Conservation (phyloP, 2,888 invertebrate genomes). For the Pheosia gnoma region DNA sequence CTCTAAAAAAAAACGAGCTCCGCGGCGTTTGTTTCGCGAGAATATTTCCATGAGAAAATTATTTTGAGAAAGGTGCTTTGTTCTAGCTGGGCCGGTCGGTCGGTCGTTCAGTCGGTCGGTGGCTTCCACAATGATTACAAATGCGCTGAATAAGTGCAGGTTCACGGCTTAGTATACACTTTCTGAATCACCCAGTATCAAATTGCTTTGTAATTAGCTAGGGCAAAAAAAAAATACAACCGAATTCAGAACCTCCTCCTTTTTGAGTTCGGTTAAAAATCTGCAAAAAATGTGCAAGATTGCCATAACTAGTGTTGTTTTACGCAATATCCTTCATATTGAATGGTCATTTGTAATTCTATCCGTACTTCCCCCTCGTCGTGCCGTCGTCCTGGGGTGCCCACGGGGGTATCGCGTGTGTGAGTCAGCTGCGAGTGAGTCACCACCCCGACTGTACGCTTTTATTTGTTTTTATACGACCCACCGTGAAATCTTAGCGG, state of each 20-base stretch:
- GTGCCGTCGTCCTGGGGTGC: slow-evolving; percentile 33
- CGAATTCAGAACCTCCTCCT: no score
- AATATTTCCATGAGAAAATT: slow-evolving; percentile 21
- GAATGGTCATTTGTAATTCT: slow-evolving; percentile 45
- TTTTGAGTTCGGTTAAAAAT: no score
- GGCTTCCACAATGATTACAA: no score
- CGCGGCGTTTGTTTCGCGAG: slow-evolving; percentile 23
- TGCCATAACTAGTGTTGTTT: background rate
- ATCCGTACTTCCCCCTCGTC: slow-evolving; percentile 15
- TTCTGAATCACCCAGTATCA: no score
- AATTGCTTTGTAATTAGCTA: no score
- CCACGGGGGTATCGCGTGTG: slow-evolving; percentile 27
- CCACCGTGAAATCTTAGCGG: slow-evolving; percentile 29
- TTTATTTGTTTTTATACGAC: slow-evolving; percentile 48
- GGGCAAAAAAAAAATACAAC: no score
- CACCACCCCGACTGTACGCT: slow-evolving; percentile 27
- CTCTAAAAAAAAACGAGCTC: slow-evolving; percentile 17
- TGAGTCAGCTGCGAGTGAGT: slow-evolving; percentile 46
- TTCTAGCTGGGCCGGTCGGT: background rate
- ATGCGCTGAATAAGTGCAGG: no score
- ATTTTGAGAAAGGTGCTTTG: background rate
- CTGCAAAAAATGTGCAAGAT: no score
- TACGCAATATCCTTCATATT: slow-evolving; percentile 3
- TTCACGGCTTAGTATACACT: no score
- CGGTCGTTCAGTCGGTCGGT: no score